Evolutionary conservation across 2,888 invertebrate species (phyloP).

Genomic region (Xanthorhoe designata): DNA sequence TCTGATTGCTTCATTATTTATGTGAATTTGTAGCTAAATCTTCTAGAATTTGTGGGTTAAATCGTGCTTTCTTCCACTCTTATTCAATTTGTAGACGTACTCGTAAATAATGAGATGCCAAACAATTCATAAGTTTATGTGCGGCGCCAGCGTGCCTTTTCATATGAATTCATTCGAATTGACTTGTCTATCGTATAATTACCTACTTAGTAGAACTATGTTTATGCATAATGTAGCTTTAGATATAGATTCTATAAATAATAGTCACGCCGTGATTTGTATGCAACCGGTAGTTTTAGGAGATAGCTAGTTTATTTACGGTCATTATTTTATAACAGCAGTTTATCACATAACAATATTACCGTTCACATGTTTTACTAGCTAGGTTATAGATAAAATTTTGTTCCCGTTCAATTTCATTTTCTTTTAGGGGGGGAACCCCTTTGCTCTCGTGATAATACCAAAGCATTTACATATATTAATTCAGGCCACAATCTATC

Average conservation of each 20-base stretch:
- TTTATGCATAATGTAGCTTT: conserved; percentile 55
- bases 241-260: conserved; percentile 52
- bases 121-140: conserved; percentile 13
- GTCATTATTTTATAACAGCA: conserved; percentile 8
- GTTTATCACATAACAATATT: conserved; percentile 17
- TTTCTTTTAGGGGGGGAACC: too few relatives aligned
- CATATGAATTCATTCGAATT: conserved; percentile 43
- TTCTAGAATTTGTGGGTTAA: conserved; percentile 9
- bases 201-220: conserved; percentile 48
- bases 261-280: conserved; percentile 51
- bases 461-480: too few relatives aligned
- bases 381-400: not conserved
- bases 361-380: not conserved
- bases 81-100: conserved; percentile 19
- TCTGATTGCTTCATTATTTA: conserved; percentile 41
- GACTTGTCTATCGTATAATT: conserved; percentile 40
- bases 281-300: conserved; percentile 44
- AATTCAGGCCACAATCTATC: too few relatives aligned
- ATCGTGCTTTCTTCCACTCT: conserved; percentile 6
- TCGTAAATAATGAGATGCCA: conserved; percentile 8
- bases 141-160: conserved; percentile 14
- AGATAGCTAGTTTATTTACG: conserved; percentile 14
- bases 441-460: too few relatives aligned
- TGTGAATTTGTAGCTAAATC: conserved; percentile 30
- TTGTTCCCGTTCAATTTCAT: too few relatives aligned